phyloP scores from a whole-genome alignment of 2,797 vertebrate genomes.

The Orientallactaga sibirica region DNA sequence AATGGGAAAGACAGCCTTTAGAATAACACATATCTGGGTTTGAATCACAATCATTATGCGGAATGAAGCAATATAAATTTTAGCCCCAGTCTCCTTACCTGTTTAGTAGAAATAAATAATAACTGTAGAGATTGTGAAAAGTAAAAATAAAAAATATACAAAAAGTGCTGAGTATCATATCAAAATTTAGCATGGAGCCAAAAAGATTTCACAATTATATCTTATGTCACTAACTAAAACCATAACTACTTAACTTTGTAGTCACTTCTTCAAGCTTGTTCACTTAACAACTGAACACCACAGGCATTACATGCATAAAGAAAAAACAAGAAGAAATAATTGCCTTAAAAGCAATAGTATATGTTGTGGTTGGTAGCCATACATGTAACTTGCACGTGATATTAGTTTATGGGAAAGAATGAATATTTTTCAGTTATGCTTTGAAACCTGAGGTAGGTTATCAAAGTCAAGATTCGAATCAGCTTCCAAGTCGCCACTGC shows the following conservation, averaged over 20 bases:
- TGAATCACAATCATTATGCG: neutral
- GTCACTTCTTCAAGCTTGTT: neutral
- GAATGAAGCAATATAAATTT: neutral
- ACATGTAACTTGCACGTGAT: constrained; percentile 28
- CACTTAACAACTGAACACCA: neutral
- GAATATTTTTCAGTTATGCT: neutral
- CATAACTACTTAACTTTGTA: neutral
- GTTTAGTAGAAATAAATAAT: neutral
- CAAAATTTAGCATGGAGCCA: neutral
- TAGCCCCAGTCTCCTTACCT: neutral
- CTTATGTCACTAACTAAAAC: neutral
- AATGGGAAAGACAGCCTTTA: neutral
- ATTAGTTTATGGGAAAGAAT: neutral
- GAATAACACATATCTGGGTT: neutral
- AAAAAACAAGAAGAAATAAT: neutral
- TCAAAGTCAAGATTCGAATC: constrained; percentile 45
- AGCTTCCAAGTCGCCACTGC: constrained; percentile 6
- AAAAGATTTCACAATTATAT: neutral
- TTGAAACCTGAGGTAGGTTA: constrained; percentile 69
- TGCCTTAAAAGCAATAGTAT: neutral
- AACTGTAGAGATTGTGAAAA: neutral
- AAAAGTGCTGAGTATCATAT: neutral
- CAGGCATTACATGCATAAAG: constrained; percentile 1
- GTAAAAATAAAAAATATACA: neutral
- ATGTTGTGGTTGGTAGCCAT: neutral